phyloP scores from a whole-genome alignment of 2,888 invertebrate genomes.

The Acanthococcus lagerstroemiae region DNA sequence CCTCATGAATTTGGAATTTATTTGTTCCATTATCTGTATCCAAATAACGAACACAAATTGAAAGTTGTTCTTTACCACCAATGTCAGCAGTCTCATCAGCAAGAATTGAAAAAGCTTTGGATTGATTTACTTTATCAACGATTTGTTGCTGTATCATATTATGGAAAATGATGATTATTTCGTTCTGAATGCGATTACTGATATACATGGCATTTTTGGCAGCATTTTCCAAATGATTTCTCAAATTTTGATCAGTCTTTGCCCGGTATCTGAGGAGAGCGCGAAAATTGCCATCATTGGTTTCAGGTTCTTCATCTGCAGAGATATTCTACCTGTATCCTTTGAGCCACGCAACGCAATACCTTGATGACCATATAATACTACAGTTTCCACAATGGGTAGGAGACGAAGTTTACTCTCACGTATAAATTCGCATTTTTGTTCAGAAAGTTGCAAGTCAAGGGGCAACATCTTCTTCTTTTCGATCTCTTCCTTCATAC shows the following conservation, averaged over 20 bases:
- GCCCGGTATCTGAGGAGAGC: background rate
- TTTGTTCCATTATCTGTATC: too few species aligned
- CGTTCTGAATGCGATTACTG: conserved; percentile 38
- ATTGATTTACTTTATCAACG: conserved; percentile 35
- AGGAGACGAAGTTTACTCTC: background rate
- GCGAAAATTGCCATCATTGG: conserved; percentile 26
- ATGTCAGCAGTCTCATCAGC: too few species aligned
- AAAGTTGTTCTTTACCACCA: conserved; percentile 38
- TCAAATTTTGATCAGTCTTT: background rate
- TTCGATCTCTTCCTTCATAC: too few species aligned
- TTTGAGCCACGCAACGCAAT: conserved; percentile 12
- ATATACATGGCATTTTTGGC: conserved; percentile 38
- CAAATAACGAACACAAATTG: conserved; percentile 37
- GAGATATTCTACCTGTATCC: conserved; percentile 12
- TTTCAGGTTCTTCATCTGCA: conserved; percentile 2
- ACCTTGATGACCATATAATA: conserved; percentile 4
- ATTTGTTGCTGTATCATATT: conserved; percentile 35
- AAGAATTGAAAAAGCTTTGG: too few species aligned
- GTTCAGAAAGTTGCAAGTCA: too few species aligned
- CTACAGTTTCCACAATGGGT: background rate
- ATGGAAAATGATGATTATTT: conserved; percentile 36
- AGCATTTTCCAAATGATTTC: too few species aligned
- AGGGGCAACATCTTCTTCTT: too few species aligned
- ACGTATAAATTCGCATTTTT: background rate
- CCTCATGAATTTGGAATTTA: too few species aligned